Percentiles rank a stretch among this genome's conserved stretches.
Evolutionary conservation across 1,140 invertebrate genomes (phyloP).

Genomic region (Cataglyphis hispanica): DNA sequence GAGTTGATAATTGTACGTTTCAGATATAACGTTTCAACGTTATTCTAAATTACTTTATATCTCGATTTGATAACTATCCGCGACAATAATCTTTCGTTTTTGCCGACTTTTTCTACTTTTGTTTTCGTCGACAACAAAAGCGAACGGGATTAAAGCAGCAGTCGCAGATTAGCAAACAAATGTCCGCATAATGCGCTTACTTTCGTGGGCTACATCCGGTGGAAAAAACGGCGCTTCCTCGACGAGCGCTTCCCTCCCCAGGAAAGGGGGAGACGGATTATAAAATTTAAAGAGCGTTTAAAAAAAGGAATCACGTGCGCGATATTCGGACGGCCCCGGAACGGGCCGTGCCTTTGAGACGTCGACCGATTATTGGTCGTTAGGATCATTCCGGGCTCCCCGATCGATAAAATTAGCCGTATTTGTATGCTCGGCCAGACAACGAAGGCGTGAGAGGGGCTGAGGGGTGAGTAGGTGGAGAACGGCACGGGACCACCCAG

Average conservation of each 20-base stretch:
- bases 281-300: constrained; percentile 28
- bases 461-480: constrained; percentile 83
- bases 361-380: constrained; percentile 65
- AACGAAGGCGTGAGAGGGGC: constrained; percentile 73
- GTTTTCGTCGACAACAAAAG: constrained; percentile 13
- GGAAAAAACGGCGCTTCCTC: constrained; percentile 18
- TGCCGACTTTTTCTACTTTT: constrained; percentile 20
- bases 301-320: constrained; percentile 21
- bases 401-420: constrained; percentile 74
- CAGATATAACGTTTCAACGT: too few species aligned
- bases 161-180: constrained; percentile 55
- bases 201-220: constrained; percentile 47
- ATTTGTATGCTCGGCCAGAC: constrained; percentile 70
- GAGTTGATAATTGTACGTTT: neutral
- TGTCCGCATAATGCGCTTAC: constrained; percentile 54
- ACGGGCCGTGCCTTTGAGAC: neutral
- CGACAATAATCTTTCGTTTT: neutral
- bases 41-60: neutral
- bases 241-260: neutral
- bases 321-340: neutral
- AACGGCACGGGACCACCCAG: constrained; percentile 85
- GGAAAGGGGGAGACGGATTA: neutral
- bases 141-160: constrained; percentile 39
- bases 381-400: constrained; percentile 56
- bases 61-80: neutral